phyloP scores from a whole-genome alignment of 2,888 invertebrate species.

The Polietes domitor region DNA sequence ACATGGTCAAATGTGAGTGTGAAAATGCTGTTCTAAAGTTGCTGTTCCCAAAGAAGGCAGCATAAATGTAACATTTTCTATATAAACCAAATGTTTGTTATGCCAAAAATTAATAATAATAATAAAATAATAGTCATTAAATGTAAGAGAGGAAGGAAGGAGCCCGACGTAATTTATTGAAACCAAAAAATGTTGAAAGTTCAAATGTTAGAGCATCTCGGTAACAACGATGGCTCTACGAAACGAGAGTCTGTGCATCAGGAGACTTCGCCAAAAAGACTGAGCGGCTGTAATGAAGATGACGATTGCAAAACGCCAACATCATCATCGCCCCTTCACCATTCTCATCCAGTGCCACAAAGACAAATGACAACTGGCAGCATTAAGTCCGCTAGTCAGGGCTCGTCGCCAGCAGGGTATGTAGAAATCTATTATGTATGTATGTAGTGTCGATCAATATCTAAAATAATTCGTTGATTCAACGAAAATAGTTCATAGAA shows the following conservation, averaged over 20 bases:
- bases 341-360: conserved; percentile 72
- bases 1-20: background rate
- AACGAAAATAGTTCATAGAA: too few relatives aligned
- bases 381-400: conserved; percentile 78
- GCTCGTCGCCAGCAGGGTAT: conserved; percentile 80
- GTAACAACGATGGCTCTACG: conserved; percentile 83
- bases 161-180: background rate
- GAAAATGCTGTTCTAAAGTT: background rate
- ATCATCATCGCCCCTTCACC: conserved; percentile 77
- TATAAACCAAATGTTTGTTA: conserved; percentile 54
- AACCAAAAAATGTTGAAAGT: conserved; percentile 85
- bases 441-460: too few relatives aligned
- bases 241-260: conserved; percentile 36
- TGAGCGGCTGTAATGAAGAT: conserved; percentile 63
- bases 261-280: conserved; percentile 61
- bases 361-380: conserved; percentile 72
- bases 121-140: conserved; percentile 49
- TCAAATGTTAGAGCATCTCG: conserved; percentile 89
- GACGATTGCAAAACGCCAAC: conserved; percentile 73
- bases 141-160: conserved; percentile 8
- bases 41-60: background rate
- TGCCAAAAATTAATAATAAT: conserved; percentile 62
- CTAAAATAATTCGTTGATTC: too few relatives aligned
- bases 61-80: conserved; percentile 22
- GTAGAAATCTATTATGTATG: too few relatives aligned